Base-by-base conservation (phyloP, 92 coral and sea anemone species). In the Paramuricea clavata region DNA sequence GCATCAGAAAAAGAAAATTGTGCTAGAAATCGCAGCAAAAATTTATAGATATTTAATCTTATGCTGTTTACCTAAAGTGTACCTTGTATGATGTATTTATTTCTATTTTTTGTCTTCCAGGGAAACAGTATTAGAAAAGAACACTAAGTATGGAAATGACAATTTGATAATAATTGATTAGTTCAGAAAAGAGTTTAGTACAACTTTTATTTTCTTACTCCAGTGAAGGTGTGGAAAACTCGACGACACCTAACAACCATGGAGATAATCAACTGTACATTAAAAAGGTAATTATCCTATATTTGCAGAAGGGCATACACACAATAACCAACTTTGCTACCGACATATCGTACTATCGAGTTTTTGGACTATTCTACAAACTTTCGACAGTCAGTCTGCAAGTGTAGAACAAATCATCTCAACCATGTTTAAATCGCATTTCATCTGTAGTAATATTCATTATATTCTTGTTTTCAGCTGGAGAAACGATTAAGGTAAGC, bases 401-500 rank as follows among this genome's bases (percentile, higher is more conserved):
- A n/a, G n/a, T n/a, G n/a, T n/a, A n/a, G n/a, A n/a, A n/a, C n/a
- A n/a, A n/a, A n/a, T n/a, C n/a, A n/a, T n/a, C n/a, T n/a, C n/a
- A n/a, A n/a, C n/a, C n/a, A n/a, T n/a, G n/a, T n/a, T n/a, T n/a
- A n/a, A n/a, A n/a, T n/a, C n/a, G n/a, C n/a, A n/a, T n/a, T n/a
- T n/a, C n/a, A 9, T 22, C 5, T 27, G 21, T 5, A 65, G 9
- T 69, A 12, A 21, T 34, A 32, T 69, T 69, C 49, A 31, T 69
- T 32, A 28, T 30, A 25, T 4, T 69, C 2, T 21, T 2, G 10
- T 22, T 52, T 76, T 76, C 32, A 76, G 82, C 43, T 76, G 25
- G 82, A 76, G 68, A 76, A 42, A 54, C 50, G 19, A 52, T 15
- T 76, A 21, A 28, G 82, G 82, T 76, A 52, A 43, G 1, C 6